Evolutionary conservation across 2,888 invertebrate genomes (phyloP).

Genomic region (Apamea monoglypha): DNA sequence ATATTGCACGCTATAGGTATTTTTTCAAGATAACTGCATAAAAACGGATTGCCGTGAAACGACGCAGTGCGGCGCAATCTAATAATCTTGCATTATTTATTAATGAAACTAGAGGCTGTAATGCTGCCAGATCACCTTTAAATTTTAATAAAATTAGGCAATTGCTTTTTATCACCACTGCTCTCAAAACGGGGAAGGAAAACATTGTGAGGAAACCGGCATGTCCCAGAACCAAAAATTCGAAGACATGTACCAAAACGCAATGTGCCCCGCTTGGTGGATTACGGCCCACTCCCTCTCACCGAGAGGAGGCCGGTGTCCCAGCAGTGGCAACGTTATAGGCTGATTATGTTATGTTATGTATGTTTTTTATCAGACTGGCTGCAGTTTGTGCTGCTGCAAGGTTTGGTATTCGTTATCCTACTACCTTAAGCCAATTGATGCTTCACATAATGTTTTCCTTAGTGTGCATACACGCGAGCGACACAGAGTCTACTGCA

Average conservation of each 20-base stretch:
- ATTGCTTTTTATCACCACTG: too few relatives aligned
- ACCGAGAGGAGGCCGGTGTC: too few relatives aligned
- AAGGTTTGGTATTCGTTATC: background rate
- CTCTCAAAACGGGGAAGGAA: too few relatives aligned
- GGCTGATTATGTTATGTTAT: too few relatives aligned
- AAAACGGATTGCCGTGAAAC: slow-evolving; percentile 22
- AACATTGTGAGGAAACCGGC: too few relatives aligned
- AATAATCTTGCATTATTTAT: slow-evolving; percentile 27
- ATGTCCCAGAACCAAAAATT: too few relatives aligned
- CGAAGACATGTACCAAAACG: too few relatives aligned
- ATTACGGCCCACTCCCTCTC: too few relatives aligned
- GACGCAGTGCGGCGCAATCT: slow-evolving; percentile 49
- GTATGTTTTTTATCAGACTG: background rate
- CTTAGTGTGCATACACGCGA: background rate
- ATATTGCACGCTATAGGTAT: slow-evolving; percentile 33
- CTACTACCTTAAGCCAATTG: background rate
- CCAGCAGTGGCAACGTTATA: too few relatives aligned
- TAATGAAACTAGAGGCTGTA: slow-evolving; percentile 12
- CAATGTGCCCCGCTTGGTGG: too few relatives aligned
- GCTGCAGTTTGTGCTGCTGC: background rate
- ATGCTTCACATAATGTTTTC: background rate
- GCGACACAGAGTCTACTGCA: background rate
- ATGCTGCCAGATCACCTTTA: slow-evolving; percentile 1
- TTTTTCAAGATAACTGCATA: slow-evolving; percentile 34
- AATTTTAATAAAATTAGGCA: background rate